Percentiles rank a stretch among this genome's conserved stretches.
phyloP scores from a whole-genome alignment of 2,113 vertebrate species.

The Lucifuga dentata region DNA sequence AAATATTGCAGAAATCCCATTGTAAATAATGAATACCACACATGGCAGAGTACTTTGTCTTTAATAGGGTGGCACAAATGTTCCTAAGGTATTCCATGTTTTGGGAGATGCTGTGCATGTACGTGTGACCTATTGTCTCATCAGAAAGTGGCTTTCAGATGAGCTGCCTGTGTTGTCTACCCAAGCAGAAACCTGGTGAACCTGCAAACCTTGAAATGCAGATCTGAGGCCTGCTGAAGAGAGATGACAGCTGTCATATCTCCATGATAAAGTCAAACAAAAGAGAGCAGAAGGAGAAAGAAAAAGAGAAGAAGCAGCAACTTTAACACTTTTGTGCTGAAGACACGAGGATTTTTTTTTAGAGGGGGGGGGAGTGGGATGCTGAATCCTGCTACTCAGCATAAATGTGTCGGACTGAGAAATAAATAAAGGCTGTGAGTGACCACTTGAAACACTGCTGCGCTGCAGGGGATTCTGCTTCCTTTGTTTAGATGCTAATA shows the following conservation, averaged over 20 bases:
- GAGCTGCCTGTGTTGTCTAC: constrained; percentile 55
- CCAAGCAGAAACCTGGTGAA: constrained; percentile 74
- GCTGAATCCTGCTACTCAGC: constrained; percentile 76
- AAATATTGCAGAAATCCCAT: background rate
- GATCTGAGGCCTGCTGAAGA: constrained; percentile 80
- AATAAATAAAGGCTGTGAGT: constrained; percentile 78
- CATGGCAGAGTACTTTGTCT: background rate
- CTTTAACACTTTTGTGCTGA: constrained; percentile 79
- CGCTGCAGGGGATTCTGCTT: constrained; percentile 78
- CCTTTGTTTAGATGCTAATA: constrained; percentile 85
- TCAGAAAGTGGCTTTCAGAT: constrained; percentile 45
- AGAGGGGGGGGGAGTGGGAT: background rate
- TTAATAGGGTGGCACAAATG: constrained; percentile 12
- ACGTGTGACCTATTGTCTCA: constrained; percentile 58
- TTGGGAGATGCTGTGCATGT: constrained; percentile 6
- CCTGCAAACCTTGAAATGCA: constrained; percentile 81
- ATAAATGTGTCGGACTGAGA: constrained; percentile 76
- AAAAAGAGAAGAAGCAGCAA: constrained; percentile 76
- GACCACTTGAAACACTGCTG: constrained; percentile 78
- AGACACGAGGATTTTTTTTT: constrained; percentile 57
- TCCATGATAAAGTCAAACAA: constrained; percentile 71
- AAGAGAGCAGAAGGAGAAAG: constrained; percentile 30
- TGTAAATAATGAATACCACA: constrained; percentile 5
- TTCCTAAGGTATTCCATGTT: constrained; percentile 14
- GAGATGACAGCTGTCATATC: constrained; percentile 85